Conservation (phyloP, 2,113 vertebrate genomes). For the Sceloporus tristichus region DNA sequence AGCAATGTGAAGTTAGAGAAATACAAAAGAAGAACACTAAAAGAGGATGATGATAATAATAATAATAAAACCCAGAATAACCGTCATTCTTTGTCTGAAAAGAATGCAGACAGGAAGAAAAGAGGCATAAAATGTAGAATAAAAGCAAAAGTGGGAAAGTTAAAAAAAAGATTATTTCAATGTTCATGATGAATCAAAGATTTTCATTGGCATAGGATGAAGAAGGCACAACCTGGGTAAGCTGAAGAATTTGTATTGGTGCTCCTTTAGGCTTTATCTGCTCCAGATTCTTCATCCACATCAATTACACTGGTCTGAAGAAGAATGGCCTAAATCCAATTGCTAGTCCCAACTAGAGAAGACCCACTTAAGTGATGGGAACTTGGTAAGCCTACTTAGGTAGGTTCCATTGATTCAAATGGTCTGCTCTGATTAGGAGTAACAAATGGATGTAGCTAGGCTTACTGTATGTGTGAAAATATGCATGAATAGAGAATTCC, state of each 20-base stretch:
- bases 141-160: conserved; percentile 21
- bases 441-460: no score
- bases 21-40: conserved; percentile 35
- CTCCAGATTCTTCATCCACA: not conserved
- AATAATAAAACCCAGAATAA: conserved; percentile 14
- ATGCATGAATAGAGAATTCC: no score
- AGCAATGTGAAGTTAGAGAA: conserved; percentile 53
- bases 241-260: not conserved
- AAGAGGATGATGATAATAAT: conserved; percentile 17
- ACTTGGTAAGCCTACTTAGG: no score
- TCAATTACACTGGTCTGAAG: not conserved
- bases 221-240: not conserved
- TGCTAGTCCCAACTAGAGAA: no score
- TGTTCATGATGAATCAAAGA: not conserved
- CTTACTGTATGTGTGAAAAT: no score
- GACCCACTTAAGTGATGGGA: no score
- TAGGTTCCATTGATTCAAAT: no score
- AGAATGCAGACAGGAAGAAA: conserved; percentile 7
- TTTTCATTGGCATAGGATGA: not conserved
- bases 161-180: conserved; percentile 18
- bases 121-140: not conserved
- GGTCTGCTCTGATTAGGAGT: no score
- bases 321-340: not conserved
- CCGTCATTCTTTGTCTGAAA: not conserved
- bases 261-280: not conserved